phyloP scores from a whole-genome alignment of 2,797 vertebrate species.

The Pangasius djambal region DNA sequence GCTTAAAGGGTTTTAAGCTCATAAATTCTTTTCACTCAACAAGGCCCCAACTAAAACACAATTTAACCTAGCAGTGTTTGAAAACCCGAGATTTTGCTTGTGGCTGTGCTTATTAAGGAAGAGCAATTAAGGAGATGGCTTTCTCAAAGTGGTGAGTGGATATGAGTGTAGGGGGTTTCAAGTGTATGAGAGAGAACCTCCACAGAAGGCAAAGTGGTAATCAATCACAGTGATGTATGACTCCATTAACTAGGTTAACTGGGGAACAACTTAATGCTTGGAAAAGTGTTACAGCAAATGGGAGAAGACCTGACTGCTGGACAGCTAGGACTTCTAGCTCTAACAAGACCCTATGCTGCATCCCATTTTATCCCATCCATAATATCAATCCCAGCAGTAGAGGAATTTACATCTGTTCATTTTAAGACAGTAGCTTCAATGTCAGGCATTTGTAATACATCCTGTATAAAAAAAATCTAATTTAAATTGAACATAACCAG shows the following conservation, averaged over 20 bases:
- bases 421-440: background rate
- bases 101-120: slow-evolving; percentile 5
- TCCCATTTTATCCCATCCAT: background rate
- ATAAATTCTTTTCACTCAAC: background rate
- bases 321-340: background rate
- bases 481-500: background rate
- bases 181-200: background rate
- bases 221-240: slow-evolving; percentile 54
- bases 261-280: slow-evolving; percentile 38
- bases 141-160: background rate
- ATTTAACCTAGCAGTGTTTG: background rate
- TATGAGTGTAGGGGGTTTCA: background rate
- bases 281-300: background rate
- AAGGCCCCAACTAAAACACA: background rate
- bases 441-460: background rate
- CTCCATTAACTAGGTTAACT: slow-evolving; percentile 44
- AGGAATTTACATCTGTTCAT: background rate
- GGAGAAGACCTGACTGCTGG: background rate
- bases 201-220: slow-evolving; percentile 4
- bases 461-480: background rate
- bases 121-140: background rate
- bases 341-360: background rate
- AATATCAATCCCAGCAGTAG: background rate
- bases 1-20: slow-evolving; percentile 1
- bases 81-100: background rate